Conservation (phyloP, 2,888 invertebrate genomes). For the Oscheius myriophilus region DNA sequence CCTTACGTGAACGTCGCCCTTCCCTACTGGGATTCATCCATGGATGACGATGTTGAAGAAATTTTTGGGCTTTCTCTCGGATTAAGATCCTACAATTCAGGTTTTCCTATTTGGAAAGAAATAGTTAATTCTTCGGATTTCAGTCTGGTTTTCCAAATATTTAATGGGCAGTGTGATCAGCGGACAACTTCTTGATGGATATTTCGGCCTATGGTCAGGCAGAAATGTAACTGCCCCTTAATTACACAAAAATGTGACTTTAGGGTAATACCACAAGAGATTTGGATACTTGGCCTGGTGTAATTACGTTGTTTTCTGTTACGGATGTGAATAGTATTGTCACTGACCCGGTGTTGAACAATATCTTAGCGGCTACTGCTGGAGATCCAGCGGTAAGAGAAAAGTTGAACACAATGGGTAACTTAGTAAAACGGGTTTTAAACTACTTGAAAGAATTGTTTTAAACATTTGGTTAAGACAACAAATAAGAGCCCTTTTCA, state of each 20-base stretch:
- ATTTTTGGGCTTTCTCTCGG: background rate
- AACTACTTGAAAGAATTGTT: too few species aligned
- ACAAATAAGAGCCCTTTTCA: too few species aligned
- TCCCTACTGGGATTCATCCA: slow-evolving; percentile 26
- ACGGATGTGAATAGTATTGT: slow-evolving; percentile 12
- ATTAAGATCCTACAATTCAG: background rate
- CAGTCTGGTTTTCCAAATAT: slow-evolving; percentile 23
- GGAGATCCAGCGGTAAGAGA: slow-evolving; percentile 4
- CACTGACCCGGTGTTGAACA: background rate
- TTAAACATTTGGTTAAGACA: too few species aligned
- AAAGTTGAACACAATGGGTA: background rate
- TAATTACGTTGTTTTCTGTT: background rate
- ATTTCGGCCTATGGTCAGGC: slow-evolving; percentile 20
- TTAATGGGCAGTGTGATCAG: slow-evolving; percentile 16
- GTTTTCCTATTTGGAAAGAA: background rate
- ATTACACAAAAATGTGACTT: background rate
- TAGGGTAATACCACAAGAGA: slow-evolving; percentile 12
- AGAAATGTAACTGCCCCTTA: background rate
- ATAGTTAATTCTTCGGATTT: too few species aligned
- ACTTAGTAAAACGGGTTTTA: too few species aligned
- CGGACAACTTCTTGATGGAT: slow-evolving; percentile 19
- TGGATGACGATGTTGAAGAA: slow-evolving; percentile 11
- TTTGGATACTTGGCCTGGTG: slow-evolving; percentile 19
- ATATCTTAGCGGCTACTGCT: slow-evolving; percentile 20
- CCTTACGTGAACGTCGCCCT: slow-evolving; percentile 15